Conservation (phyloP, 1,140 invertebrate species). For the Brachystomella parvula region DNA sequence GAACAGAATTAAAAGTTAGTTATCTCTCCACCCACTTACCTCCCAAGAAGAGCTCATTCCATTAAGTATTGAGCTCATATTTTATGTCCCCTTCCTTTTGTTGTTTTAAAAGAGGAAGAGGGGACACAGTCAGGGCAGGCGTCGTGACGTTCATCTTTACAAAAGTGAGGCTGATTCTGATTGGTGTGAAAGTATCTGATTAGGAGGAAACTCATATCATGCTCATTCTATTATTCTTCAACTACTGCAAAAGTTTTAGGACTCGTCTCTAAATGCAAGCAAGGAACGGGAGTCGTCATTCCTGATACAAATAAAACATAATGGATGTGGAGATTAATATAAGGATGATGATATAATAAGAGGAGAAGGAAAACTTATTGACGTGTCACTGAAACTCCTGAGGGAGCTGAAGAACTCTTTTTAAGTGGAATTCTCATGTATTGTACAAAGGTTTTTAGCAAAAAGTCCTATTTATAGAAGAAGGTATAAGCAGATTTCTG, state of each 20-base stretch:
- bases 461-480: not conserved
- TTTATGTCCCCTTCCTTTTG: not conserved
- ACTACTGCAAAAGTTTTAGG: no score
- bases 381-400: not conserved
- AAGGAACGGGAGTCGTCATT: no score
- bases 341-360: no score
- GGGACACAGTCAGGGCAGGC: not conserved
- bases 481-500: not conserved
- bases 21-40: not conserved
- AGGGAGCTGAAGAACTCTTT: not conserved
- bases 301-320: no score
- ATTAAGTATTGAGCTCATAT: no score
- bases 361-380: not conserved
- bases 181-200: conserved; percentile 9
- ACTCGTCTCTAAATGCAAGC: no score
- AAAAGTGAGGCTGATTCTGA: not conserved
- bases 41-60: no score
- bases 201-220: not conserved
- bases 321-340: no score
- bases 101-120: not conserved
- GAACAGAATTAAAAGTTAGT: no score
- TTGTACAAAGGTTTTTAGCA: no score
- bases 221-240: not conserved
- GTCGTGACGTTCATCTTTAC: not conserved
- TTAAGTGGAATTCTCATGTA: no score